A percentile compares a stretch with the other conserved stretches of the same genome.
Evolutionary conservation across 2,888 invertebrate genomes (phyloP).

Genomic region (Papilio protenor): DNA sequence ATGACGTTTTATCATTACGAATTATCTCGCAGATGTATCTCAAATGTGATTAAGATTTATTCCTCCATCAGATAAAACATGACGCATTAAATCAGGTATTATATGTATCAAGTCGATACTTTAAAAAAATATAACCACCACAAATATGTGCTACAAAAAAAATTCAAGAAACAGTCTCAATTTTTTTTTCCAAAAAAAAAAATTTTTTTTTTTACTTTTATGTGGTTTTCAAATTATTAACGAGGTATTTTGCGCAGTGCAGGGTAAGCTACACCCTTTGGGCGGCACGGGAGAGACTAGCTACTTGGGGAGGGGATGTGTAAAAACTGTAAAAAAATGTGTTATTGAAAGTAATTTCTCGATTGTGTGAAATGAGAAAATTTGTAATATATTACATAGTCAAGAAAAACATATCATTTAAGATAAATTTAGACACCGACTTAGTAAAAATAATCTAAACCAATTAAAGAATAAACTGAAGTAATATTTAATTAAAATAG

Average conservation of each 20-base stretch:
- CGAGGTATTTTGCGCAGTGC: constrained; percentile 37
- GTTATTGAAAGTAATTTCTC: constrained; percentile 62
- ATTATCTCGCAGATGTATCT: not conserved
- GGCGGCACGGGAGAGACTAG: constrained; percentile 51
- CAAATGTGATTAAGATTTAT: constrained; percentile 21
- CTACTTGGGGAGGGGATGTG: constrained; percentile 61
- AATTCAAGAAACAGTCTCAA: constrained; percentile 8
- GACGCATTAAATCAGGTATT: constrained; percentile 15
- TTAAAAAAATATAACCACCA: not conserved
- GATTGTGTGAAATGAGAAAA: constrained; percentile 49
- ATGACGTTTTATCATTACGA: constrained; percentile 12
- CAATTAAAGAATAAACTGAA: not conserved
- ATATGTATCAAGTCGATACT: constrained; percentile 20
- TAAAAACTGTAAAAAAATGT: constrained; percentile 53
- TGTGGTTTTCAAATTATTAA: constrained; percentile 17
- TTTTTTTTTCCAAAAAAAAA: constrained; percentile 1
- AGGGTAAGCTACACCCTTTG: not conserved
- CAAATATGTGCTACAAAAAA: not conserved
- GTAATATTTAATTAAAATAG: no score
- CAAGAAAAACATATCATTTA: not conserved
- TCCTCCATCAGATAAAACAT: constrained; percentile 41
- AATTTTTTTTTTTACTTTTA: not conserved
- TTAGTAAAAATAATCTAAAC: not conserved
- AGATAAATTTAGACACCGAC: not conserved
- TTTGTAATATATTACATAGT: not conserved